Conservation (phyloP, 2,797 vertebrate genomes). For the Ctenopoma kingsleyae region DNA sequence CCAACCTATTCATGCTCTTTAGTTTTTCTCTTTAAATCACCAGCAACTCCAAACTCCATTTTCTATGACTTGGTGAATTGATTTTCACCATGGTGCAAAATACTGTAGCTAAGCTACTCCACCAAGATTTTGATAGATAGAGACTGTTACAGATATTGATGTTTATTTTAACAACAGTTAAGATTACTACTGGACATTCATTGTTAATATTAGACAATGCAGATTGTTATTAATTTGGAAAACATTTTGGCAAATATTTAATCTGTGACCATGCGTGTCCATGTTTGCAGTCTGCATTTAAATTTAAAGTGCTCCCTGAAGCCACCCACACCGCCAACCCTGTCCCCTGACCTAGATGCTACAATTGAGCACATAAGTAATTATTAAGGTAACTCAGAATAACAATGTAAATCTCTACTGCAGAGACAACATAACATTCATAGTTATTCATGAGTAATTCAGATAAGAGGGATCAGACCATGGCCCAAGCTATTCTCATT, state of each 20-base stretch:
- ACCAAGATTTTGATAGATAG: neutral
- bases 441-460: constrained; percentile 53
- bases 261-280: neutral
- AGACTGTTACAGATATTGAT: neutral
- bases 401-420: constrained; percentile 40
- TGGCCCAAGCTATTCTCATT: constrained; percentile 51
- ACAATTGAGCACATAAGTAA: constrained; percentile 35
- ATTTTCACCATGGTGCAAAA: neutral
- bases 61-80: neutral
- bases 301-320: constrained; percentile 19
- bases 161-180: neutral
- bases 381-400: constrained; percentile 36
- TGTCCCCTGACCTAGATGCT: constrained; percentile 25
- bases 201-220: neutral
- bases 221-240: neutral
- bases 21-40: neutral
- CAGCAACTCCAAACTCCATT: neutral
- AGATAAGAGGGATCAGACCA: constrained; percentile 44
- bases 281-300: constrained; percentile 15
- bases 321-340: neutral
- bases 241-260: neutral
- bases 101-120: neutral
- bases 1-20: neutral
- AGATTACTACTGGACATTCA: neutral
- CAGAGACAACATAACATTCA: constrained; percentile 41